Evolutionary conservation across 2,888 invertebrate genomes (phyloP).

Genomic region (Drosophila cyrtoloma): DNA sequence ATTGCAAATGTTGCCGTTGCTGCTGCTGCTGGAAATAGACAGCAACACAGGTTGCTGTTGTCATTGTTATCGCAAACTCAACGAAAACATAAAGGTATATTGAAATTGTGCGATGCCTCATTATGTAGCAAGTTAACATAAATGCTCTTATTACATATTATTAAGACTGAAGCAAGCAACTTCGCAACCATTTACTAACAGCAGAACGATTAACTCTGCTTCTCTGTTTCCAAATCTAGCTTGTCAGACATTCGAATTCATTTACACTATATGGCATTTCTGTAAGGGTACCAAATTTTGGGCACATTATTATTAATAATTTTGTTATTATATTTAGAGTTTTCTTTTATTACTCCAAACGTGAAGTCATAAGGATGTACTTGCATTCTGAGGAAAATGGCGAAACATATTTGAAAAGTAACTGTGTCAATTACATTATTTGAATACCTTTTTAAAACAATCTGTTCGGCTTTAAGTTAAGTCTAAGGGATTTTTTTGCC

Average conservation of each 20-base stretch:
- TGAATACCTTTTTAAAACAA: not conserved
- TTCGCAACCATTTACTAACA: not conserved
- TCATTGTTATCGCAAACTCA: conserved; percentile 22
- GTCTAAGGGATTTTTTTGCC: not conserved
- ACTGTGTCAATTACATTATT: not conserved
- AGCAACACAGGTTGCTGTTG: conserved; percentile 24
- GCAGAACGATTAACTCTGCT: not conserved
- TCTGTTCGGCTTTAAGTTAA: not conserved
- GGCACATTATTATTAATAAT: not conserved
- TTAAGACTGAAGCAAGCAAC: not conserved
- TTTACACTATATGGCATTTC: not conserved
- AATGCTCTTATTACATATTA: not conserved
- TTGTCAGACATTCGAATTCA: not conserved
- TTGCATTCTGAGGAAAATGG: not conserved
- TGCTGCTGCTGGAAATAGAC: conserved; percentile 41
- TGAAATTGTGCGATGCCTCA: not conserved
- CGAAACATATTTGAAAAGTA: not conserved
- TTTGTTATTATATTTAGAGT: not conserved
- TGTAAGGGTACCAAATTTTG: not conserved
- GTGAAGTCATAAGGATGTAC: not conserved
- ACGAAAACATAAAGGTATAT: conserved; percentile 24
- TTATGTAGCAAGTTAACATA: not conserved
- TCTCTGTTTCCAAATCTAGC: not conserved
- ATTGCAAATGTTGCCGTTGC: conserved; percentile 69
- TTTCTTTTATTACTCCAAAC: not conserved